These are phyloP conservation scores for Aepyceros melampus DNA, from an alignment of 2,113 vertebrate species.

Conservation along the genomic window DNA sequence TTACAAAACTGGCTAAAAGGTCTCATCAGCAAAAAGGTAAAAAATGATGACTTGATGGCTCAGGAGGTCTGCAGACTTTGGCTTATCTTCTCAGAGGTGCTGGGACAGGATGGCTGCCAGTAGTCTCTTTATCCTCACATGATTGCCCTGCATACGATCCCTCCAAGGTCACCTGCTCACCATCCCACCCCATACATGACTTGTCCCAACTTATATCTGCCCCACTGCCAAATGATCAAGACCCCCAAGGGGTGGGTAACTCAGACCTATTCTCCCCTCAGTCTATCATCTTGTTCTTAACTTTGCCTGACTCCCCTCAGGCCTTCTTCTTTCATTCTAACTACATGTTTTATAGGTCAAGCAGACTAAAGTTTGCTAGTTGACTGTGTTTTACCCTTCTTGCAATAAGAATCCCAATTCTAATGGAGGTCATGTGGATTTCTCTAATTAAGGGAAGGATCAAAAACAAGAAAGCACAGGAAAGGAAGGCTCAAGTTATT, in stretches of 20 bases:
- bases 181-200: not conserved
- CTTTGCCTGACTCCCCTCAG: not conserved
- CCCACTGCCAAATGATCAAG: not conserved
- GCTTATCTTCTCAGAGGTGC: not conserved
- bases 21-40: not conserved
- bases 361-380: not conserved
- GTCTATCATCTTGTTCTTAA: not conserved
- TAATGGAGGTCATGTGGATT: not conserved
- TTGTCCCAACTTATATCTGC: not conserved
- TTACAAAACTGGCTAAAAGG: not conserved
- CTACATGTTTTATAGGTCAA: not conserved
- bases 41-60: no score
- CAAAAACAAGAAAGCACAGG: not conserved
- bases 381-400: not conserved
- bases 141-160: not conserved
- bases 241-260: not conserved
- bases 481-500: not conserved
- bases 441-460: not conserved
- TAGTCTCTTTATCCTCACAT: accelerated
- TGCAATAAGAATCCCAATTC: not conserved
- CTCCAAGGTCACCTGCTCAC: not conserved
- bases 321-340: not conserved
- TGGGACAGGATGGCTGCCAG: not conserved
- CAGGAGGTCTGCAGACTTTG: not conserved
- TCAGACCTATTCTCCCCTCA: not conserved